Conservation (phyloP, 2,888 invertebrate genomes). For the Eupithecia subfuscata region DNA sequence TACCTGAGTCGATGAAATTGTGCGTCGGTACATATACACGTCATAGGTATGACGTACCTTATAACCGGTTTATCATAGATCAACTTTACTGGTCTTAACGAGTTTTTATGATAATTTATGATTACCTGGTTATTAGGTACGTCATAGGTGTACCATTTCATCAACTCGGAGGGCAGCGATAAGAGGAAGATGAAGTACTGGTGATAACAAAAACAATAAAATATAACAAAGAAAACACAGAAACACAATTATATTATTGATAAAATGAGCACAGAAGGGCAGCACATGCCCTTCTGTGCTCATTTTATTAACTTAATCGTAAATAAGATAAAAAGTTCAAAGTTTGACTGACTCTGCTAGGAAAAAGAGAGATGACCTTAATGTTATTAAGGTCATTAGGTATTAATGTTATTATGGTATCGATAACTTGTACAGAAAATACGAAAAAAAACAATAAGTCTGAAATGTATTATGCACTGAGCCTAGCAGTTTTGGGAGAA, state of each 20-base stretch:
- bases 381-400: too few species aligned
- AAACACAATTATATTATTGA: not conserved
- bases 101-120: too few species aligned
- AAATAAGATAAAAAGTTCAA: not conserved
- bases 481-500: too few species aligned
- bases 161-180: not conserved
- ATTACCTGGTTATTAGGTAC: not conserved
- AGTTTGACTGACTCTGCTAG: not conserved
- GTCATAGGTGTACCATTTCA: not conserved
- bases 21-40: too few species aligned
- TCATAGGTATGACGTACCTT: too few species aligned
- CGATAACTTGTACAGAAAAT: too few species aligned
- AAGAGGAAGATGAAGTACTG: not conserved
- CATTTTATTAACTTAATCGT: not conserved
- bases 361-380: not conserved
- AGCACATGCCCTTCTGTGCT: not conserved
- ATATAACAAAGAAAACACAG: not conserved
- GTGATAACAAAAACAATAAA: not conserved
- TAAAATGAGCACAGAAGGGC: not conserved
- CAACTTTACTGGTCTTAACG: too few species aligned
- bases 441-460: too few species aligned
- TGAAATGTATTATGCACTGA: too few species aligned
- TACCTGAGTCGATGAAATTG: too few species aligned
- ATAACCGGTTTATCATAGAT: too few species aligned
- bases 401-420: too few species aligned